phyloP scores from a whole-genome alignment of 2,888 invertebrate species.

The Orchestes rusci region DNA sequence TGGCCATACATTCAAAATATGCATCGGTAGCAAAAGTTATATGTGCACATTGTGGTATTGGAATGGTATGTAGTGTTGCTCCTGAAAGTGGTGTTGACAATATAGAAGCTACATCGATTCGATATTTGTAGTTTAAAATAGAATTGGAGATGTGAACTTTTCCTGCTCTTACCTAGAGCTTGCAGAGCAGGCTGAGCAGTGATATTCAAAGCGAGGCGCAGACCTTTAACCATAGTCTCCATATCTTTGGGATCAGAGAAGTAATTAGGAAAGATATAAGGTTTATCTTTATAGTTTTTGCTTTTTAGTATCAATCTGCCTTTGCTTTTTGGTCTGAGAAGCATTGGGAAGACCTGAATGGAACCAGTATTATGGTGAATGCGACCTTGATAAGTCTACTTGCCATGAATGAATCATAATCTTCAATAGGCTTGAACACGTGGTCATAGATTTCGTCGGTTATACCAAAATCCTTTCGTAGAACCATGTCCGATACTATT shows the following conservation, averaged over 20 bases:
- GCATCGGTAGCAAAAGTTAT: constrained; percentile 55
- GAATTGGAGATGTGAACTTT: constrained; percentile 1
- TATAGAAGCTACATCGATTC: not conserved
- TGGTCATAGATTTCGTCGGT: constrained; percentile 38
- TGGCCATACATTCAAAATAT: constrained; percentile 62
- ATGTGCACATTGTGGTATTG: constrained; percentile 54
- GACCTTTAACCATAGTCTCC: constrained; percentile 57
- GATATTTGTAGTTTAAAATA: no score
- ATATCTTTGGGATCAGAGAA: constrained; percentile 53
- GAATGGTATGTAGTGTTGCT: constrained; percentile 52
- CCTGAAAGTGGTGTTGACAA: constrained; percentile 42
- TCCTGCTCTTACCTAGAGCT: constrained; percentile 42
- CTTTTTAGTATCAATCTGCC: constrained; percentile 52
- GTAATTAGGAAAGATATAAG: constrained; percentile 58
- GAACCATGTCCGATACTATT: constrained; percentile 49
- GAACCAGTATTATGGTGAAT: not conserved
- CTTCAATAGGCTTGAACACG: constrained; percentile 39
- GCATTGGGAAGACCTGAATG: constrained; percentile 44
- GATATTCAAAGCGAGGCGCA: constrained; percentile 53
- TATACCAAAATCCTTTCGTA: constrained; percentile 45
- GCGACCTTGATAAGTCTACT: no score
- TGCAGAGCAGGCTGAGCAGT: constrained; percentile 52
- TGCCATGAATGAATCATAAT: constrained; percentile 42
- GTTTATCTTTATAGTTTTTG: constrained; percentile 50
- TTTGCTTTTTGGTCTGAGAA: constrained; percentile 53